These are phyloP conservation scores for Coreoperca whiteheadi DNA, from an alignment of 2,113 vertebrate species.

Conservation along the genomic window DNA sequence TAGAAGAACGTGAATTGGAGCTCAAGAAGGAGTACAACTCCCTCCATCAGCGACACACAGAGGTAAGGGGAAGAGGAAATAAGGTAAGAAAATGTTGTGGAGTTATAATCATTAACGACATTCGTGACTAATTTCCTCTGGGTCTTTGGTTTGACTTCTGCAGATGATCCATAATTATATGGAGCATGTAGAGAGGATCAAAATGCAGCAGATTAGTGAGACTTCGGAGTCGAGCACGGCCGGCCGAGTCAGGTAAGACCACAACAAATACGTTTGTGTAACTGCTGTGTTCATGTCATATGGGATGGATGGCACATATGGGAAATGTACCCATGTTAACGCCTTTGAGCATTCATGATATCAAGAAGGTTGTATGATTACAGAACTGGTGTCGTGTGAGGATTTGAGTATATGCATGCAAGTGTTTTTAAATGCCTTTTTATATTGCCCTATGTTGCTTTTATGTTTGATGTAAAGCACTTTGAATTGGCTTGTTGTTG, in stretches of 20 bases:
- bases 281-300: not conserved
- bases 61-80: constrained; percentile 81
- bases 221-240: constrained; percentile 68
- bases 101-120: not conserved
- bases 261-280: not conserved
- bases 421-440: no score
- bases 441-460: no score
- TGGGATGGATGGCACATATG: not conserved
- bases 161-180: constrained; percentile 99
- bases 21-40: constrained; percentile 98
- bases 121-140: not conserved
- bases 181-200: constrained; percentile 96
- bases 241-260: constrained; percentile 78
- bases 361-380: not conserved
- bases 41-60: constrained; percentile 96
- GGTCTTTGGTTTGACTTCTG: constrained; percentile 8
- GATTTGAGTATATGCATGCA: no score
- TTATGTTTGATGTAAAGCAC: no score
- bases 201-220: constrained; percentile 90
- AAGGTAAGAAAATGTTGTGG: not conserved
- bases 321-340: no score
- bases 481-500: no score
- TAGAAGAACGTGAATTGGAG: constrained; percentile 96
- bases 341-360: no score
- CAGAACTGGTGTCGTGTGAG: not conserved